Evolutionary conservation across 2,888 invertebrate species (phyloP).

Genomic region (Dugesia japonica): DNA sequence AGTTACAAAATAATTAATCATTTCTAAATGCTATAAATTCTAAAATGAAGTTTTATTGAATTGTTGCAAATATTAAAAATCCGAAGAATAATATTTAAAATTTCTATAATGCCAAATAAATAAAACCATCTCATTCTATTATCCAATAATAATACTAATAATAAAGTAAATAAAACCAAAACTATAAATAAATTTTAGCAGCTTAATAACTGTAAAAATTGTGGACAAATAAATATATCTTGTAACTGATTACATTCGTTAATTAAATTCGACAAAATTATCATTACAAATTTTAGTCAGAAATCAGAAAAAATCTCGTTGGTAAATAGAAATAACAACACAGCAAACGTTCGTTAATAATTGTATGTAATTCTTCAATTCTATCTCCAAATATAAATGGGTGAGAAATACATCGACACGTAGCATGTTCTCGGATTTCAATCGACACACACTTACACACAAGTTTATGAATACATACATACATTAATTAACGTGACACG

Average conservation of each 20-base stretch:
- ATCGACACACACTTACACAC: background rate
- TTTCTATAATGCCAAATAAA: too few species aligned
- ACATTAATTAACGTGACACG: conserved; percentile 20
- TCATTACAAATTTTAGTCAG: background rate
- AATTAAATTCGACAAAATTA: background rate
- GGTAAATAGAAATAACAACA: background rate
- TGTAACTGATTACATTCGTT: background rate
- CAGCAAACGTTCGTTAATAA: background rate
- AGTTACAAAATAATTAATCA: too few species aligned
- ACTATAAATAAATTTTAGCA: too few species aligned
- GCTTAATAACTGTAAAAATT: too few species aligned
- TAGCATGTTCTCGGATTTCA: background rate
- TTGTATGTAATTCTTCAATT: conserved; percentile 10
- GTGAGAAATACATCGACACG: background rate
- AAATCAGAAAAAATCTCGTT: background rate
- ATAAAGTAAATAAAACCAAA: too few species aligned
- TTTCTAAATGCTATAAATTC: too few species aligned
- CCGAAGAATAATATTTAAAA: too few species aligned
- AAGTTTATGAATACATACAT: background rate
- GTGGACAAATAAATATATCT: background rate
- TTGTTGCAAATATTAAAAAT: too few species aligned
- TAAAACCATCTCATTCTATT: too few species aligned
- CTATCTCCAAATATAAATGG: background rate
- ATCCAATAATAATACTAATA: too few species aligned
- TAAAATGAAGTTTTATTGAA: too few species aligned